Conservation (phyloP, 2,797 vertebrate species). For the Eutrigla gurnardus region DNA sequence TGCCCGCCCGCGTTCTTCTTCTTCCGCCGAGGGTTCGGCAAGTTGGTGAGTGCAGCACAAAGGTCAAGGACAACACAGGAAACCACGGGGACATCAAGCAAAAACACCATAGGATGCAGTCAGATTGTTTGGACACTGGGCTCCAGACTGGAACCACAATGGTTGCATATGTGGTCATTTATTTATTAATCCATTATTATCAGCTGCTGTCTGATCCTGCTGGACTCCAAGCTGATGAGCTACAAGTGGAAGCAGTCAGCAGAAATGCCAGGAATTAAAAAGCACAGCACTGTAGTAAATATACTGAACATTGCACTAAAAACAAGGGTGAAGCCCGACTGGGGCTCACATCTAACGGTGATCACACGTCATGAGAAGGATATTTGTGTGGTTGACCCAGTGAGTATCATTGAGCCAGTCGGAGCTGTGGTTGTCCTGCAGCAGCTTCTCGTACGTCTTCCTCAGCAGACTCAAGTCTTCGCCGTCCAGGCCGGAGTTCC, state of each 20-base stretch:
- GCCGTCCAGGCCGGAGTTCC: conserved; percentile 91
- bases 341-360: too few species aligned
- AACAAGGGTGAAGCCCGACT: too few species aligned
- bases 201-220: too few species aligned
- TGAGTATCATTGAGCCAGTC: conserved; percentile 98
- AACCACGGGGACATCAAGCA: neutral
- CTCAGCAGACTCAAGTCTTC: conserved; percentile 90
- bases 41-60: conserved; percentile 88
- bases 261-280: too few species aligned
- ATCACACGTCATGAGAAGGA: conserved; percentile 78
- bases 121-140: neutral
- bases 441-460: conserved; percentile 89
- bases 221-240: too few species aligned
- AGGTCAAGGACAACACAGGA: conserved; percentile 83
- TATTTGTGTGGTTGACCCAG: conserved; percentile 95
- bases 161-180: too few species aligned
- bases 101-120: neutral
- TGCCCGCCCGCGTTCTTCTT: conserved; percentile 84
- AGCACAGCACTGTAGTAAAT: too few species aligned
- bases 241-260: too few species aligned
- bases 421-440: conserved; percentile 89
- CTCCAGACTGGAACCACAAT: too few species aligned
- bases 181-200: too few species aligned
- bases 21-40: conserved; percentile 90
- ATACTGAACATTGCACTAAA: too few species aligned